Evolutionary conservation across 2,797 vertebrate species (phyloP), one percentile per base, ranked within the genome.

Genomic region (Rhinichthys osculus): DNA sequence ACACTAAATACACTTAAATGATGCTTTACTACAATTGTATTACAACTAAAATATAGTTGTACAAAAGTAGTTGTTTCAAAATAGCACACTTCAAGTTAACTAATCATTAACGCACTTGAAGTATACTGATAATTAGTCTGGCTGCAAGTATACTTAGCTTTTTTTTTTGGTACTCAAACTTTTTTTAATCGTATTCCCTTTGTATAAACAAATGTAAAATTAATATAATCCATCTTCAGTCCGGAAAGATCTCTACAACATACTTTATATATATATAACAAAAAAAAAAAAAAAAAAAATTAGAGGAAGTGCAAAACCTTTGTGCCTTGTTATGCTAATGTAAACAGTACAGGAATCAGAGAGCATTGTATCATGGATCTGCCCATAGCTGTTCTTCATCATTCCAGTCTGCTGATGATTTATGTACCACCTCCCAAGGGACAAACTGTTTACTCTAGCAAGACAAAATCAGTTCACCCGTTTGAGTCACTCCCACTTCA

Each of bases 401-500:
- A 81, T 50, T 81, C 84, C 50, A n/a, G 40, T 23, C 54, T 33
- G 54, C 66, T 71, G 67, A 70, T 1, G 27, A 74, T 81, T 81
- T 85, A n/a, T 72, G 84, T 80, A 73, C 30, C 85, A 69, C 72
- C 73, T 86, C 87, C 77, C 87, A 70, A 59, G 81, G 74, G 87
- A 86, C 30, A 42, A 42, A 50, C 76, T 87, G 87, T 90, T 89
- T 89, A 90, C 87, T 89, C 82, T 85, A 87, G 84, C 82, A 87
- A 88, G 86, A 87, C 81, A 77, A 83, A 90, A 85, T 87, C 86
- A 82, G 86, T 81, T 88, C 79, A 84, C 67, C 85, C 52, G 57
- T 85, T 80, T 62, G 72, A 88, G 81, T 83, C 59, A 72, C 84
- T 83, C 78, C 78, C 73, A 74, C 88, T 90, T 84, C 81, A 84